Evolutionary conservation across 2,888 invertebrate species (phyloP).

Genomic region (Sminthurides aquaticus): DNA sequence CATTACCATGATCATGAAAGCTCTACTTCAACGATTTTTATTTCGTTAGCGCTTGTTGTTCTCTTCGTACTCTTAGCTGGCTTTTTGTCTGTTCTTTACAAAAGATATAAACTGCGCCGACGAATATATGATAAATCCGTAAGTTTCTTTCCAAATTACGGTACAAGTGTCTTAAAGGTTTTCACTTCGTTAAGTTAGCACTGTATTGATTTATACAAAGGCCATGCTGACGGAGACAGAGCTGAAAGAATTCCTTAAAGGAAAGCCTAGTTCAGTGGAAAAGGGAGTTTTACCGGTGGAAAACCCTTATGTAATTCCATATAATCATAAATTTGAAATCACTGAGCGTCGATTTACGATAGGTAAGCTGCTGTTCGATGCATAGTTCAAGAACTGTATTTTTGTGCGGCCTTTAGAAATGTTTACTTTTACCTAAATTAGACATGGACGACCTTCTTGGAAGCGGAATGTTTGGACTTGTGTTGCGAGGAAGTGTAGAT

Average conservation of each 20-base stretch:
- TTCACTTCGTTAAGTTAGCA: neutral
- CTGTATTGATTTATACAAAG: neutral
- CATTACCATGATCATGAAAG: neutral
- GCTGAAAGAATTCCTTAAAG: constrained; percentile 18
- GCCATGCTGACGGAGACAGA: constrained; percentile 10
- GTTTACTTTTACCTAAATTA: too few species aligned
- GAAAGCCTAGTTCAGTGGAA: constrained; percentile 13
- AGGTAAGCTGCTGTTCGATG: constrained; percentile 2
- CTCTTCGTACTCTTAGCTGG: neutral
- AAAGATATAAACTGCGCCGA: neutral
- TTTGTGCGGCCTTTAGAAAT: too few species aligned
- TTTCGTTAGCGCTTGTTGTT: neutral
- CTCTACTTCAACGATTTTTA: neutral
- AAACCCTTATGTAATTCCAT: constrained; percentile 14
- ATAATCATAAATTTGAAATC: constrained; percentile 21
- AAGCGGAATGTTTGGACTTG: constrained; percentile 15
- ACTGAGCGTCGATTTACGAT: constrained; percentile 7
- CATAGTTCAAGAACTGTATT: too few species aligned
- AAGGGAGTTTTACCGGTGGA: constrained; percentile 5
- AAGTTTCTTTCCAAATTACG: too few species aligned
- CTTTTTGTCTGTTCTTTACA: neutral
- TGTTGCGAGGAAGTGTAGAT: constrained; percentile 6
- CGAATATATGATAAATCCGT: neutral
- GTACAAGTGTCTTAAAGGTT: too few species aligned
- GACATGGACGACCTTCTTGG: constrained; percentile 15